Evolutionary conservation across 2,888 invertebrate species (phyloP), one percentile per base, ranked within the genome.

Genomic region (Cosmopolites sordidus): DNA sequence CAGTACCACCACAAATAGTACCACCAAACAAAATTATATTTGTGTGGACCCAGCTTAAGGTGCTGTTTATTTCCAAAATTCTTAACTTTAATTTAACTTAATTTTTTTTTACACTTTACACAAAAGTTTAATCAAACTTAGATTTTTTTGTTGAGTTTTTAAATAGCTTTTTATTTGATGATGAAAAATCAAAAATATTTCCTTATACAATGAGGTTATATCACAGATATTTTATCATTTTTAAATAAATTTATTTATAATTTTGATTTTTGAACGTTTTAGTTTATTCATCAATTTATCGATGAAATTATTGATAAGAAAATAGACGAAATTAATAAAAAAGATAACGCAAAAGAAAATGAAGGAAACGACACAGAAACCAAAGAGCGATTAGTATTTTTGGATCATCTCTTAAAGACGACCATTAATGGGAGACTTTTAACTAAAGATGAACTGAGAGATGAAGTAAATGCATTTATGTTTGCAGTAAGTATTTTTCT

Each of bases 381-480:
- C 56, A 82, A 79, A 62, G 82, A 81, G 57, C 81, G 81, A 64
- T 77, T 82, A 64, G 83, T 83, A 0, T 85, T 87, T 64, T 73
- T 87, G 64, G 86, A 87, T 73, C 73, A 86, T 37, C 67, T 87
- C 1, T 68, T 87, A 9, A 73, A 63, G 8, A 51, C 51, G 2
- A 79, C 78, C 61, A 76, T 80, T 8, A 79, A 82, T 60, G 83
- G 81, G 1, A 69, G 77, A 55, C 78, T 76, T 1, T 71, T 87
- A 38, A 78, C 78, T 6, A 79, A 80, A 58, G 67, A 78, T 30
- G 80, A 81, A 55, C 78, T 87, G 33, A 76, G 82, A 50, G 84
- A 86, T 66, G 84, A 87, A 74, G 83, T 86, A 0, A 83, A 86
- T 60, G 86, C 86, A 0, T 86, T 87, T 62, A 82, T 86, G 81